Percentiles rank a stretch among this genome's conserved stretches.
These are phyloP conservation scores for Dimorphilus gyrociliatus DNA, from an alignment of 2,888 invertebrate species.

Conservation along the genomic window DNA sequence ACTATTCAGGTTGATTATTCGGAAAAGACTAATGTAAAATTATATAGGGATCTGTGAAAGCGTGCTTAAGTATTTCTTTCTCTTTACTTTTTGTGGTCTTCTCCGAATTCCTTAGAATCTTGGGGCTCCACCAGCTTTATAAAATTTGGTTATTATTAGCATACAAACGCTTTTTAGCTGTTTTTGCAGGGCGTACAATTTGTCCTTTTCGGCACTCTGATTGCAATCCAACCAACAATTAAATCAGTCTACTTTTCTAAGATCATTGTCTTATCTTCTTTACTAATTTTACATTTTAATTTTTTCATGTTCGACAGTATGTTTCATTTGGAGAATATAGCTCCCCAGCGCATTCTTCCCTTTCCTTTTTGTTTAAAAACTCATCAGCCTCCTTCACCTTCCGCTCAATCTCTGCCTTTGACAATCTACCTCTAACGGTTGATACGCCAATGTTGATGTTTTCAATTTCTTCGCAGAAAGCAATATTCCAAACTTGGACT, in stretches of 20 bases:
- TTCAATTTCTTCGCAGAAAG: no score
- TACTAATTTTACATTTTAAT: constrained; percentile 73
- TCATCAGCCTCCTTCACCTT: constrained; percentile 86
- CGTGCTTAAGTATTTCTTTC: no score
- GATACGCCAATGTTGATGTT: constrained; percentile 46
- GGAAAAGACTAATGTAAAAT: no score
- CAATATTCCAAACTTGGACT: no score
- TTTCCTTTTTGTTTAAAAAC: constrained; percentile 53
- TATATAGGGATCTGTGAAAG: no score
- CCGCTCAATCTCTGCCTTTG: constrained; percentile 80
- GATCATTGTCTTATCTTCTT: constrained; percentile 61
- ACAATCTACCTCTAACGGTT: constrained; percentile 64
- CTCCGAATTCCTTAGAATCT: no score
- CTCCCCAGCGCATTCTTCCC: constrained; percentile 61
- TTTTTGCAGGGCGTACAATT: constrained; percentile 85
- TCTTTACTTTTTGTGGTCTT: no score
- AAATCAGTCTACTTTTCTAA: constrained; percentile 67
- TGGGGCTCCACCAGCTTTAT: constrained; percentile 46
- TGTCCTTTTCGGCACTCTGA: constrained; percentile 69
- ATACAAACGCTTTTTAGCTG: constrained; percentile 78
- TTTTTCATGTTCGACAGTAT: constrained; percentile 72
- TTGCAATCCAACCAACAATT: constrained; percentile 20
- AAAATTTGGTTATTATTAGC: constrained; percentile 84
- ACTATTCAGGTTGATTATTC: no score
- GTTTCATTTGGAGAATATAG: constrained; percentile 83